A percentile compares a stretch with the other conserved stretches of the same genome.
Conservation (phyloP, 2,113 vertebrate species). For the Burhinus oedicnemus region DNA sequence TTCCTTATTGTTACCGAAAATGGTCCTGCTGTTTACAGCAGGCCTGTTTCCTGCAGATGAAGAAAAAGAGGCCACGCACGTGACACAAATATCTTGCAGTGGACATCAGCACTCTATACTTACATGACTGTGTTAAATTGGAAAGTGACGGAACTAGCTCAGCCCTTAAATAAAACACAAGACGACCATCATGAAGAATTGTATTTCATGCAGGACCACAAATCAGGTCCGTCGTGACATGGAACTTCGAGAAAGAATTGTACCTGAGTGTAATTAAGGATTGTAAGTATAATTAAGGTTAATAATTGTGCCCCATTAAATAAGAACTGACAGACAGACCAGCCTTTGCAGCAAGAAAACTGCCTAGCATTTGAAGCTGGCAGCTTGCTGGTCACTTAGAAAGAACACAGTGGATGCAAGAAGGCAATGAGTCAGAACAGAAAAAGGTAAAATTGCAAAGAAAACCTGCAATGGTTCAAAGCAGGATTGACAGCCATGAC, state of each 20-base stretch:
- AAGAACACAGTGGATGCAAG: background rate
- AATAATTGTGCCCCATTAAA: background rate
- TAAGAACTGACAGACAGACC: background rate
- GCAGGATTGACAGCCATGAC: background rate
- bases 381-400: background rate
- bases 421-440: background rate
- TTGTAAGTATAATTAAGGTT: background rate
- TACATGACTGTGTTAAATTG: background rate
- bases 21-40: background rate
- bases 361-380: background rate
- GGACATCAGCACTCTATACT: background rate
- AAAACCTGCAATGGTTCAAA: background rate
- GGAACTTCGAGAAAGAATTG: background rate
- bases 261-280: background rate
- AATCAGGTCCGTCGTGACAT: background rate
- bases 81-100: background rate
- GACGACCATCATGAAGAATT: background rate
- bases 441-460: background rate
- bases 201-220: background rate
- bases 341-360: background rate
- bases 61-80: background rate
- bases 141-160: background rate
- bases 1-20: background rate
- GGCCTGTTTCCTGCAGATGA: background rate
- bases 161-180: background rate